Evolutionary conservation across 2,888 invertebrate species (phyloP).

Genomic region (Drosophila fulvimacula): DNA sequence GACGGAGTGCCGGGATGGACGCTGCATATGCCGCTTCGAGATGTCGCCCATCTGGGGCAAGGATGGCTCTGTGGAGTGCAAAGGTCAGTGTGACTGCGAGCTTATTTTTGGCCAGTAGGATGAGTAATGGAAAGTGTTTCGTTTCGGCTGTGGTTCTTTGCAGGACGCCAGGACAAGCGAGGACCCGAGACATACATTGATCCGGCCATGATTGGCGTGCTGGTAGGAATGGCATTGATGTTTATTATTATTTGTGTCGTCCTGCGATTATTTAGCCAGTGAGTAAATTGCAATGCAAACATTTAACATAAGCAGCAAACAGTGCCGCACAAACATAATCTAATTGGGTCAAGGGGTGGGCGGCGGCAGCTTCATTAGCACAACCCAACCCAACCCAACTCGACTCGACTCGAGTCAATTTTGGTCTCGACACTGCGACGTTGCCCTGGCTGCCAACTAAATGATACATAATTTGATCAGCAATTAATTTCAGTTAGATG

Average conservation of each 20-base stretch:
- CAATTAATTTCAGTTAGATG: constrained; percentile 70
- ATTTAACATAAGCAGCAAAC: constrained; percentile 45
- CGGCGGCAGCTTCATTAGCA: constrained; percentile 47
- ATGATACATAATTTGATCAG: constrained; percentile 60
- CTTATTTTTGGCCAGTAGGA: constrained; percentile 1
- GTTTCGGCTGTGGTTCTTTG: constrained; percentile 49
- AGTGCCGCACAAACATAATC: constrained; percentile 16
- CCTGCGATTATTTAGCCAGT: constrained; percentile 96
- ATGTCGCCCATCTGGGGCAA: constrained; percentile 89
- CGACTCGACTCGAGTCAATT: constrained; percentile 15
- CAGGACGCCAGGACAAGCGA: constrained; percentile 87
- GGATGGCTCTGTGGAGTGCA: constrained; percentile 90
- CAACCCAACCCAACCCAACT: not conserved
- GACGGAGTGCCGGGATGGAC: constrained; percentile 92
- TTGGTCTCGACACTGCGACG: constrained; percentile 22
- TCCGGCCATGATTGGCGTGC: constrained; percentile 95
- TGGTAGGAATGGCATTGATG: constrained; percentile 96
- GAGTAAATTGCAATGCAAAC: constrained; percentile 85
- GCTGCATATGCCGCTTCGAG: constrained; percentile 92
- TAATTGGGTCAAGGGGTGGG: constrained; percentile 64
- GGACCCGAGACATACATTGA: constrained; percentile 90
- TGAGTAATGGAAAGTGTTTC: constrained; percentile 30
- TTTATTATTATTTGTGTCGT: constrained; percentile 97
- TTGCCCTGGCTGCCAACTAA: constrained; percentile 22
- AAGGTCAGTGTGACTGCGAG: constrained; percentile 86